Conservation (phyloP, 2,888 invertebrate species). For the Lucinisca nassula region DNA sequence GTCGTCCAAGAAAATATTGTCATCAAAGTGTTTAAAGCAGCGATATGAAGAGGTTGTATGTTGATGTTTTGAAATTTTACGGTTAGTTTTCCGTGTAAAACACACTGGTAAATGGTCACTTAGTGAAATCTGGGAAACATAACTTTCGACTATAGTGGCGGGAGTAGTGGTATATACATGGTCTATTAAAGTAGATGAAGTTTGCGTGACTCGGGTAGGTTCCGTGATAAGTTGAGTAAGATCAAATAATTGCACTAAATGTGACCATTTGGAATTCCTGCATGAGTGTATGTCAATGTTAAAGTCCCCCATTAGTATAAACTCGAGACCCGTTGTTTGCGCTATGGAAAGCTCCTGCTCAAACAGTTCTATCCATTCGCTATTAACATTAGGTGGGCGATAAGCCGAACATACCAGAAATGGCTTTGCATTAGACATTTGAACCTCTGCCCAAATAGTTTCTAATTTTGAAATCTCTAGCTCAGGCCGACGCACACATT, state of each 20-base stretch:
- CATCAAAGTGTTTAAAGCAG: no score
- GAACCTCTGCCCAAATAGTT: slow-evolving; percentile 13
- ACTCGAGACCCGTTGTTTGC: neutral
- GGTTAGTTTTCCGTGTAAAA: no score
- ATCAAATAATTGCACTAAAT: slow-evolving; percentile 3
- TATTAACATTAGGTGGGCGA: neutral
- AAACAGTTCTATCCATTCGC: slow-evolving; percentile 14
- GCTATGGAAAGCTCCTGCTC: slow-evolving; percentile 12
- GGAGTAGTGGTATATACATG: no score
- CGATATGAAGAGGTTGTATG: no score
- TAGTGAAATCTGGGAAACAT: no score
- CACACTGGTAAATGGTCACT: no score
- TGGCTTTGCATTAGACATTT: neutral
- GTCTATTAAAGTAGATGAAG: neutral
- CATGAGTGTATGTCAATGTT: neutral
- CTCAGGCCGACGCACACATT: neutral
- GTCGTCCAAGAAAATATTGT: no score
- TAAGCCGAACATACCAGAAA: slow-evolving; percentile 13
- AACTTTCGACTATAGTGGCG: no score
- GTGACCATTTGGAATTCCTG: slow-evolving; percentile 8
- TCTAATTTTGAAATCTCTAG: slow-evolving; percentile 5
- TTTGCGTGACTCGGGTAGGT: slow-evolving; percentile 18
- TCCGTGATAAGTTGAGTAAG: neutral
- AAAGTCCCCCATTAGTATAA: slow-evolving; percentile 18
- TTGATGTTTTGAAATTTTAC: no score